Conservation (phyloP, 2,888 invertebrate species). For the Pheosia tremula region DNA sequence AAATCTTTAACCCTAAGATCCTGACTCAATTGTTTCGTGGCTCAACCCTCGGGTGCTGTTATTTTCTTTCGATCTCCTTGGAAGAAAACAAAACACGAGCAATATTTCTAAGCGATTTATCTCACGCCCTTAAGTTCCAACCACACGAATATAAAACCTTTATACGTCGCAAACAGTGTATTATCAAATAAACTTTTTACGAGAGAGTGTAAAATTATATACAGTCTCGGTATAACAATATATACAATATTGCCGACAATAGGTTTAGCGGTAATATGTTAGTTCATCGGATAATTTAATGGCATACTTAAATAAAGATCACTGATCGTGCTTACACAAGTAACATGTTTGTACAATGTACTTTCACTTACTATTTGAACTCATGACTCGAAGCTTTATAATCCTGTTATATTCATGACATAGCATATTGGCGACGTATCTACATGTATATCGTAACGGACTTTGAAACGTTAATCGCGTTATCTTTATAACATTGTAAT, state of each 20-base stretch:
- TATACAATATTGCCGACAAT: slow-evolving; percentile 1
- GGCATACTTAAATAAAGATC: neutral
- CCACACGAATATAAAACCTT: slow-evolving; percentile 15
- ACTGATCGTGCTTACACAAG: neutral
- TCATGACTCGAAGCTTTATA: neutral
- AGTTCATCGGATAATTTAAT: neutral
- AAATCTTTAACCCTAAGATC: slow-evolving; percentile 4
- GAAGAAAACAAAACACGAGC: slow-evolving; percentile 33
- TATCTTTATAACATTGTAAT: too few relatives aligned
- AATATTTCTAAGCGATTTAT: slow-evolving; percentile 46
- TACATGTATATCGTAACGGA: too few relatives aligned
- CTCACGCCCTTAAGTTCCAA: slow-evolving; percentile 18
- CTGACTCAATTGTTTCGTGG: slow-evolving; percentile 16
- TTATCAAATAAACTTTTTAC: slow-evolving; percentile 27
- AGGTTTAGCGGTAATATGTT: neutral
- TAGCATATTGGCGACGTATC: too few relatives aligned
- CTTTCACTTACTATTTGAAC: neutral
- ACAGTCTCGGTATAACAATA: neutral
- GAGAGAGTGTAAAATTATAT: slow-evolving; percentile 14
- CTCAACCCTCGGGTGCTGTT: slow-evolving; percentile 28
- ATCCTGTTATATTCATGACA: too few relatives aligned
- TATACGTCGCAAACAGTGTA: slow-evolving; percentile 10
- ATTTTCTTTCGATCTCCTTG: slow-evolving; percentile 38
- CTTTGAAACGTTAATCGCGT: too few relatives aligned
- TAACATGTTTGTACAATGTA: neutral